Evolutionary conservation across 1,140 invertebrate genomes (phyloP), one percentile per base, ranked within the genome.

Genomic region (Drosophila pruinosa): DNA sequence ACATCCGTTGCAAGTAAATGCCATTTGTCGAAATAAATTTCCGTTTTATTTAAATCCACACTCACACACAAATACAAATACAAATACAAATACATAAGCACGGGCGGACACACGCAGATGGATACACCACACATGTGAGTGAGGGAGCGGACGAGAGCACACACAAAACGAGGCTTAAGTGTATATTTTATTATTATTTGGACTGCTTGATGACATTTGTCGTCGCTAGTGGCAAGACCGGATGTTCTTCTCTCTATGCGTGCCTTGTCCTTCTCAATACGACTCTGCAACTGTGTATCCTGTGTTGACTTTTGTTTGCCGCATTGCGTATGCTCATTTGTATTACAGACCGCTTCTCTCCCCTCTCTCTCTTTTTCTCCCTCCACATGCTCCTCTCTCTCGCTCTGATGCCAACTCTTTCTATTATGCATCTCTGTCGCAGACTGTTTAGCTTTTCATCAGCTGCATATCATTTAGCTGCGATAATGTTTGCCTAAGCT

Each of bases 1-100:
- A 88, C 82, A 88, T 88, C 82, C 82, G 82, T 82, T 88, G 82
- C 78, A 89, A 89, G 82, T 89, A 89, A 88, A 88, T 89, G 82
- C 82, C 83, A 88, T 88, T 88, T 88, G 82, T 88, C 82, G 82
- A 88, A 88, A 88, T 88, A 88, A 88, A 88, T 88, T 88, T 88
- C 82, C 82, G 82, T 89, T 88, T 88, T 88, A 88, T 88, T 88
- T 88, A 88, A 88, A 88, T 88, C 82, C 82, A 82, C 82, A 85
- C 82, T 75, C 53, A 53, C 67, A 53, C 45, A 59, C 43, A 28
- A 19, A 22, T 24, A 43, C 45, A 58, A 19, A 65, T 24, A 53
- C 22, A 31, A 3, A 31, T 21, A 17, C 15, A 56, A 31, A 36
- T 21, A 52, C 26, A 45, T 36, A 52, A 31, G 61, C 56, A 69